phyloP scores from a whole-genome alignment of 2,888 invertebrate species.

The Nasonia oneida region DNA sequence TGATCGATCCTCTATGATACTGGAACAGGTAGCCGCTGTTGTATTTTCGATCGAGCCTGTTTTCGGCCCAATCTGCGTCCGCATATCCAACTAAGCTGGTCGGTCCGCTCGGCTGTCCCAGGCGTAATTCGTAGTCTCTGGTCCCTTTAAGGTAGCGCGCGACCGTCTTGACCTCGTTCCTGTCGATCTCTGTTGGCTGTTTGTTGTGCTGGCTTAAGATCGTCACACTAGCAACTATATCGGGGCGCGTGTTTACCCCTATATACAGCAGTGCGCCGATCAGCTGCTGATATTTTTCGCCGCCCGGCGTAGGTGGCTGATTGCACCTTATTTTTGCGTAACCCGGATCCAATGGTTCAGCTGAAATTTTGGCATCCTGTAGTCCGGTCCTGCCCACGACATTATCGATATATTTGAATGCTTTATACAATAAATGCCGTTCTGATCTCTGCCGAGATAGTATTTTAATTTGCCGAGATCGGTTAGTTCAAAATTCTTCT shows the following conservation, averaged over 20 bases:
- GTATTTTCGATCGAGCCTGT: conserved; percentile 63
- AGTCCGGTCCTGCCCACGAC: conserved; percentile 54
- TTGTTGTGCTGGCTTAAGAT: conserved; percentile 61
- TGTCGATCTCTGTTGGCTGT: not conserved
- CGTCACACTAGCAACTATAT: conserved; percentile 61
- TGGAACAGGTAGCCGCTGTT: not conserved
- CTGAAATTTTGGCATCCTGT: conserved; percentile 59
- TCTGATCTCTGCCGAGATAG: not conserved
- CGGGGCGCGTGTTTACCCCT: conserved; percentile 15
- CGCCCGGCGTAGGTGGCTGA: conserved; percentile 22
- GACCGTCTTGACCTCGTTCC: conserved; percentile 62
- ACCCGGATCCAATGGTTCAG: conserved; percentile 54
- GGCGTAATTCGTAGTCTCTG: conserved; percentile 47
- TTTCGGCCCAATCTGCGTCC: conserved; percentile 74
- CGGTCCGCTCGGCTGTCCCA: conserved; percentile 45
- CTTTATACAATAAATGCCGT: conserved; percentile 55
- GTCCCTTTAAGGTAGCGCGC: conserved; percentile 63
- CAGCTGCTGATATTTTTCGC: conserved; percentile 45
- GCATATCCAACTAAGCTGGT: conserved; percentile 65
- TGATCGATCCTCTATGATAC: not conserved
- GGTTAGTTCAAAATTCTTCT: not conserved
- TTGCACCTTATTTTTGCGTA: conserved; percentile 43
- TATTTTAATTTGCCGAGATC: not conserved
- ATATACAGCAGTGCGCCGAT: conserved; percentile 62
- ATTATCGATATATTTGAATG: conserved; percentile 58